Evolutionary conservation across 2,888 invertebrate species (phyloP).

Genomic region (Lasioglossum zephyrum): DNA sequence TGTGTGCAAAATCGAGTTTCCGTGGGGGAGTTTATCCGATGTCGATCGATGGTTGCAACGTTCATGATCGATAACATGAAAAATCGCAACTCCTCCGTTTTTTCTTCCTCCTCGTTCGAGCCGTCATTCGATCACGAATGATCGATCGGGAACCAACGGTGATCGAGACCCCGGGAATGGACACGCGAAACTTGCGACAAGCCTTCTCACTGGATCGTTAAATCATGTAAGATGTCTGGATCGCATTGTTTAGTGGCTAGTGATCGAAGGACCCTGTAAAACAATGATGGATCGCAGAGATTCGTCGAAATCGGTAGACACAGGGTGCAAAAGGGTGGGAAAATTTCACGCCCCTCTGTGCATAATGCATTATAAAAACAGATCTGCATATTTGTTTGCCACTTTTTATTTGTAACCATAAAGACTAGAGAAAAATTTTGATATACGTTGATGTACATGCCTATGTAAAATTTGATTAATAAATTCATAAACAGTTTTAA

Average conservation of each 20-base stretch:
- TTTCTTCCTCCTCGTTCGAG: constrained; percentile 4
- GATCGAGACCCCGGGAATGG: constrained; percentile 20
- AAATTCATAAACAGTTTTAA: neutral
- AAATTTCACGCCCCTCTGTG: neutral
- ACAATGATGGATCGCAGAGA: neutral
- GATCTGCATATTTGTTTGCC: neutral
- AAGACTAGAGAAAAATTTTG: neutral
- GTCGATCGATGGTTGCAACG: constrained; percentile 45
- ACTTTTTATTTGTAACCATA: neutral
- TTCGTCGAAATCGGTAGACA: neutral
- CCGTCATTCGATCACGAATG: constrained; percentile 41
- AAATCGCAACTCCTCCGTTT: constrained; percentile 39
- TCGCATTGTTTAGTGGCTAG: neutral
- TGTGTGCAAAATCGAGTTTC: neutral
- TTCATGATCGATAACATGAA: constrained; percentile 53
- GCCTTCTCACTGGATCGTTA: neutral
- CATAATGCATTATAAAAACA: neutral
- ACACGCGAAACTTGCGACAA: neutral
- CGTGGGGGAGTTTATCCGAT: constrained; percentile 12
- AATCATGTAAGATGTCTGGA: constrained; percentile 4
- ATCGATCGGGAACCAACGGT: constrained; percentile 49
- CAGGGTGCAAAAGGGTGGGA: neutral
- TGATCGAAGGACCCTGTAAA: neutral
- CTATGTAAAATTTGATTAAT: neutral
- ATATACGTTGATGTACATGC: too few species aligned